phyloP scores from a whole-genome alignment of 30 jellyfish, hydroid and myxozoan species.

The Chironex yamaguchii region DNA sequence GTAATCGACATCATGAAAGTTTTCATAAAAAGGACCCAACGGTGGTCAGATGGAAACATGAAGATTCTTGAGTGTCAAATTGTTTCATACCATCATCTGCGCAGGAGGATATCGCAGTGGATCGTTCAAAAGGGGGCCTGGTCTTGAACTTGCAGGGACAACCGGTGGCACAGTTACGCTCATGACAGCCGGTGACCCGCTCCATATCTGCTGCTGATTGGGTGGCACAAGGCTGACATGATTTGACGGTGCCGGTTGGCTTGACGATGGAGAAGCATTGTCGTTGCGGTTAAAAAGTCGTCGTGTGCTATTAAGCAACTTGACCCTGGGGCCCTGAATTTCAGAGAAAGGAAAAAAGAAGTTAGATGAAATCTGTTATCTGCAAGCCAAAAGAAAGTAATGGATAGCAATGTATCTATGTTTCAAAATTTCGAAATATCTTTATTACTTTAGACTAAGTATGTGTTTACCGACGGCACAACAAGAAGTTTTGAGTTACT shows the following conservation, averaged over 20 bases:
- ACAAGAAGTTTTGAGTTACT: too few relatives aligned
- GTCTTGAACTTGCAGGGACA: background rate
- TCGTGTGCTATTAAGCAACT: conserved; percentile 86
- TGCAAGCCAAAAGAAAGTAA: background rate
- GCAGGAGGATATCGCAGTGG: background rate
- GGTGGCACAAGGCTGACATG: background rate
- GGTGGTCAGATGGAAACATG: too few relatives aligned
- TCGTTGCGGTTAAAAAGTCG: conserved; percentile 65
- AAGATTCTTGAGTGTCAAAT: too few relatives aligned
- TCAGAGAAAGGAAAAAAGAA: background rate
- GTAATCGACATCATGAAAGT: too few relatives aligned
- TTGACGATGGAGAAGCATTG: conserved; percentile 2
- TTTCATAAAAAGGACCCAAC: too few relatives aligned
- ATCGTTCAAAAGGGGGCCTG: background rate
- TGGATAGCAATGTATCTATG: too few relatives aligned
- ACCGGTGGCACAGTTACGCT: background rate
- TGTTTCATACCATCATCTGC: background rate
- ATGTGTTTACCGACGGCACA: too few relatives aligned
- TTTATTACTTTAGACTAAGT: too few relatives aligned
- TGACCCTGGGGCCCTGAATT: conserved; percentile 87
- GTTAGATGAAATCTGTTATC: background rate
- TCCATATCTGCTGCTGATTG: background rate
- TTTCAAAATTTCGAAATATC: too few relatives aligned
- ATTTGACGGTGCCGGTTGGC: conserved; percentile 13
- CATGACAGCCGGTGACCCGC: background rate